Base-by-base conservation (phyloP, 1,140 invertebrate species). In the Drosophila lowei region DNA sequence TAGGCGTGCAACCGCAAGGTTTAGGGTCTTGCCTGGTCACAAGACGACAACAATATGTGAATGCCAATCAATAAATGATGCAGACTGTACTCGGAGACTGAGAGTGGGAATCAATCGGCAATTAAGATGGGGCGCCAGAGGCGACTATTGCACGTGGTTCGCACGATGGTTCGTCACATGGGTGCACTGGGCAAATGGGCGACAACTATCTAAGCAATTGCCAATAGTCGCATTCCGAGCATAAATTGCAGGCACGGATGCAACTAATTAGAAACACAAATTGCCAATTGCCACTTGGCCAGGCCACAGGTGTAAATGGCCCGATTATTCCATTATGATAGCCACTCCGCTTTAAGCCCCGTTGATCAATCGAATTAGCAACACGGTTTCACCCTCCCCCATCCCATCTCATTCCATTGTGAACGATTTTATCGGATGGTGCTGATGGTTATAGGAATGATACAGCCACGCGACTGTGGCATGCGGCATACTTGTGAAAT, bases 281-380 rank as follows among this genome's bases (percentile, higher is more conserved):
- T 86, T 86, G 81, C 47, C 77, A 81, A 48, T 56, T 68, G 83
- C 62, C 81, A 86, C 79, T 86, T 79, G 47, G 49, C 53, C 64
- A 23, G 46, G n/a, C 46, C 41, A 48, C 70, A 88, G 83, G 81
- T 84, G 80, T 76, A 86, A 86, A 80, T 80, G 67, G 67, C 53
- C 61, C 78, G 73, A 66, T 76, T 80, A 60, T 75, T 52, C 23
- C 41, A 53, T 59, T 73, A 38, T 53, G 70, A 50, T 43, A 25
- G 4, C 49, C 49, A 62, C 49, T 54, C 38, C 52, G 53, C 53
- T 42, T 70, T 28, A 44, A 68, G 41, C 16, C 25, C 28, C 54
- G 61, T 86, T 86, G 83, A 88, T 88, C 62, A 68, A 81, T 88
- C 68, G 18, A 88, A 86, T 88, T 85, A 85, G 81, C 81, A 67